phyloP scores from a whole-genome alignment of 2,797 vertebrate genomes.

The Falco naumanni region DNA sequence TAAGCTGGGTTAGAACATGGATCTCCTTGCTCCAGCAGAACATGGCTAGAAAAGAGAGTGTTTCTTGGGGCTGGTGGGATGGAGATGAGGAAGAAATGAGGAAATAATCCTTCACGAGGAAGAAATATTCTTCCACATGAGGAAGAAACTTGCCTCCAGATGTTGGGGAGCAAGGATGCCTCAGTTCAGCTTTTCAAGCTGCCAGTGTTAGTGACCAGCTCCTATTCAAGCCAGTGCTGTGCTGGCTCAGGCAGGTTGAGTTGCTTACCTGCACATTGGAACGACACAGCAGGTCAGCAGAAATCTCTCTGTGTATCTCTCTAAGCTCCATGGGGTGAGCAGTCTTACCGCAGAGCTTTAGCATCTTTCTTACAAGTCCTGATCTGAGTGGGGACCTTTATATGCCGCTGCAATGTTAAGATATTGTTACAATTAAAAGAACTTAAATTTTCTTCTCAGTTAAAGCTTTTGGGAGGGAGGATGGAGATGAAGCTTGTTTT shows the following conservation, averaged over 20 bases:
- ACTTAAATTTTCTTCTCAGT: neutral
- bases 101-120: too few relatives aligned
- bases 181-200: neutral
- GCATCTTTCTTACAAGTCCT: neutral
- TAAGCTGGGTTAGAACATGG: neutral
- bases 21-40: neutral
- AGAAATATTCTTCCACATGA: neutral
- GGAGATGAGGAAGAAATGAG: neutral
- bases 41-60: neutral
- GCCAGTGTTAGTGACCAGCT: neutral
- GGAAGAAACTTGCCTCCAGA: neutral
- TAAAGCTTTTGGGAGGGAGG: neutral
- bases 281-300: neutral
- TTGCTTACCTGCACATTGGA: neutral
- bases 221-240: neutral
- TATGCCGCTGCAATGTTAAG: neutral
- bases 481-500: neutral
- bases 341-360: neutral
- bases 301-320: neutral
- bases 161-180: neutral
- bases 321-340: neutral
- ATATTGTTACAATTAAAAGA: neutral
- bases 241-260: neutral
- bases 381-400: neutral
- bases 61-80: neutral